phyloP scores from a whole-genome alignment of 2,113 vertebrate species.

The Anhinga rufa region DNA sequence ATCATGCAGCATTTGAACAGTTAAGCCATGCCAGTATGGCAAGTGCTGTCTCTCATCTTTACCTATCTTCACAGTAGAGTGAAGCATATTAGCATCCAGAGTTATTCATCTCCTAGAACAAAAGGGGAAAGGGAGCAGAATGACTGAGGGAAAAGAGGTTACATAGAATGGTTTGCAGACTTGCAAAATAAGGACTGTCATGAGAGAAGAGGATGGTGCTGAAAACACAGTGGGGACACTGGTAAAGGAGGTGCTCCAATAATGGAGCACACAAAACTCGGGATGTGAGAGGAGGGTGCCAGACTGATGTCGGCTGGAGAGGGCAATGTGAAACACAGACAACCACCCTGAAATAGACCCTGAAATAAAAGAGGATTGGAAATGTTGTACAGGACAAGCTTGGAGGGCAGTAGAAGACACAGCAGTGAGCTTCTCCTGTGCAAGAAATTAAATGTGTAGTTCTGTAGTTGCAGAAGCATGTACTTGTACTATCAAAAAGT shows the following conservation, averaged over 20 bases:
- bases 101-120: slow-evolving; percentile 16
- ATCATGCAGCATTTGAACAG: not conserved
- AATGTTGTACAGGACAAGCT: not conserved
- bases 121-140: not conserved
- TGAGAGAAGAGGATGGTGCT: not conserved
- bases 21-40: not conserved
- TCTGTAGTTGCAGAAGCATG: not conserved
- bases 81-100: not conserved
- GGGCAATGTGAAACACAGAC: not conserved
- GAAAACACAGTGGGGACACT: not conserved
- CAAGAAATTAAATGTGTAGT: not conserved
- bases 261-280: fast-evolving
- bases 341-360: not conserved
- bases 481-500: not conserved
- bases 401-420: not conserved
- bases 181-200: not conserved
- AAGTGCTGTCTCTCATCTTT: not conserved
- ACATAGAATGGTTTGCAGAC: not conserved
- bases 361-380: not conserved
- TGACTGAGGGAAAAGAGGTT: not conserved
- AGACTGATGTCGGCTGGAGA: not conserved
- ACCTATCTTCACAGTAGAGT: not conserved
- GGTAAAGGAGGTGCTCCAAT: not conserved
- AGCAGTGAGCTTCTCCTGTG: not conserved
- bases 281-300: not conserved